These are phyloP conservation scores for Bos javanicus DNA, from an alignment of 2,113 vertebrate genomes.

Conservation along the genomic window DNA sequence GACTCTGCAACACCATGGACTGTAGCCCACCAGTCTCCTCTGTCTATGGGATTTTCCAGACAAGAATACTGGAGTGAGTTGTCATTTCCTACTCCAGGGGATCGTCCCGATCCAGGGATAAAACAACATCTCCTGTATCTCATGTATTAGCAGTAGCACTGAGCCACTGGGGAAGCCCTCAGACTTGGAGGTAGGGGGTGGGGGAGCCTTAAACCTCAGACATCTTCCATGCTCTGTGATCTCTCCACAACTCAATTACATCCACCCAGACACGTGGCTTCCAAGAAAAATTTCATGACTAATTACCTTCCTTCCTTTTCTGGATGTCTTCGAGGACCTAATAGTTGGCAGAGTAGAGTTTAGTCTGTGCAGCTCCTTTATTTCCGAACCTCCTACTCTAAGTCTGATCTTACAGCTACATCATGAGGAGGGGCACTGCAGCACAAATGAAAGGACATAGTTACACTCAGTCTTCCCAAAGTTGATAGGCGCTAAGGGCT, in stretches of 20 bases:
- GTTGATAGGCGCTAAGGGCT: background rate
- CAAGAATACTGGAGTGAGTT: background rate
- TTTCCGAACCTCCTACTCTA: background rate
- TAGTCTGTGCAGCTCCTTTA: background rate
- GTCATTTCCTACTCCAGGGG: background rate
- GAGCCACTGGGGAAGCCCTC: background rate
- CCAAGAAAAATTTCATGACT: background rate
- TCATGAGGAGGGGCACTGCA: no score
- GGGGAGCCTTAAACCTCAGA: background rate
- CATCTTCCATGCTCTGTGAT: background rate
- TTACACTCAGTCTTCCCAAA: background rate
- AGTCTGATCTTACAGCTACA: background rate
- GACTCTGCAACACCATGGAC: background rate
- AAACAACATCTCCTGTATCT: background rate
- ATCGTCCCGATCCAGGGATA: background rate
- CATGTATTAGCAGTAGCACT: background rate
- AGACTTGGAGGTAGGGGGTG: background rate
- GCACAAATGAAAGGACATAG: background rate
- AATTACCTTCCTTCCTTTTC: background rate
- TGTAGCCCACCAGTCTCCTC: background rate
- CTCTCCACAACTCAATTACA: background rate
- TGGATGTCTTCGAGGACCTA: background rate
- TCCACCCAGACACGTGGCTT: background rate
- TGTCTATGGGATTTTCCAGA: background rate
- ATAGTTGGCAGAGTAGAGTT: background rate